Percentiles rank a stretch among this genome's conserved stretches.
These are phyloP conservation scores for Clusia tigrina DNA, from an alignment of 2,888 invertebrate species.

Conservation along the genomic window DNA sequence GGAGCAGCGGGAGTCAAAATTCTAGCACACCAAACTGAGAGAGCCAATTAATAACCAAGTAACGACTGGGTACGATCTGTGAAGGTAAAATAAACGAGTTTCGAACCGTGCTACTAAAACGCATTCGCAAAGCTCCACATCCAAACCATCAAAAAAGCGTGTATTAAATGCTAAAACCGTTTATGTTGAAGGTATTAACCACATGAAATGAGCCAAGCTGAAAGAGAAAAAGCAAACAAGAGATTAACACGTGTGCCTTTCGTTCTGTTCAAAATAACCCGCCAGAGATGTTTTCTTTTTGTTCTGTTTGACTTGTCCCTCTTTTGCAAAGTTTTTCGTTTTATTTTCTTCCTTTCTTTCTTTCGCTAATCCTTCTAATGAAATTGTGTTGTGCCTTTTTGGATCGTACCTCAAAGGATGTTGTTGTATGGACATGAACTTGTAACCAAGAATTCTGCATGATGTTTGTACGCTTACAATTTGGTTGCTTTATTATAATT, in stretches of 20 bases:
- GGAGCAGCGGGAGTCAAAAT: constrained; percentile 9
- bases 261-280: background rate
- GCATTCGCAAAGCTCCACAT: too few species aligned
- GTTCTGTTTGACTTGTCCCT: too few species aligned
- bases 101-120: constrained; percentile 26
- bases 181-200: constrained; percentile 11
- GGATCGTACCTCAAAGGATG: constrained; percentile 65
- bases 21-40: constrained; percentile 31
- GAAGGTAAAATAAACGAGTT: constrained; percentile 60
- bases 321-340: too few species aligned
- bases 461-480: constrained; percentile 12
- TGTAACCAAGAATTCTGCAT: constrained; percentile 17
- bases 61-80: constrained; percentile 64
- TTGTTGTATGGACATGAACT: constrained; percentile 20
- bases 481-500: constrained; percentile 4
- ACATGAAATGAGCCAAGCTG: constrained; percentile 25
- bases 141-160: constrained; percentile 10
- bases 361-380: constrained; percentile 4
- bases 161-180: constrained; percentile 14
- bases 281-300: background rate
- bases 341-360: background rate
- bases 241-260: too few species aligned
- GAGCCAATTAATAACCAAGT: constrained; percentile 37
- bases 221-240: too few species aligned
- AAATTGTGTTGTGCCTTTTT: constrained; percentile 56